Base-by-base conservation (phyloP, 2,113 vertebrate species). In the Colossoma macropomum region DNA sequence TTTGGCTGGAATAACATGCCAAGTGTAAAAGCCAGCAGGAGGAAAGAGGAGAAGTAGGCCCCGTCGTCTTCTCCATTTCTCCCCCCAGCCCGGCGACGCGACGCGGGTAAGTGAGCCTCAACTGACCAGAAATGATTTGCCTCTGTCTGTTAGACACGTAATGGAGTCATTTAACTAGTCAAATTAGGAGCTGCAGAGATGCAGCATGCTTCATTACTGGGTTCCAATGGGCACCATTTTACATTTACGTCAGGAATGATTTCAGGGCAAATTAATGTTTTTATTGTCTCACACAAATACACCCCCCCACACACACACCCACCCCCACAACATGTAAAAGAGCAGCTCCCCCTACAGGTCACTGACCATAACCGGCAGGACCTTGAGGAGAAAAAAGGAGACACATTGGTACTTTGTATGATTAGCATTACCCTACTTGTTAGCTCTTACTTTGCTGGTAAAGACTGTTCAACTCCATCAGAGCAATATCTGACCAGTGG, bases 61-160 rank as follows among this genome's bases (percentile, higher is more conserved):
- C 93, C 92, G 94, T 84, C 80, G 94, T 95, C 94, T 96, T 95
- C 95, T 95, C 95, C 80, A 96, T 96, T 95, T 87, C 95, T 95
- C 94, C 91, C n/a, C 90, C 91, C 87, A 89, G 90, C 91, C 87
- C 90, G 89, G 96, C 95, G 97, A 97, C 95, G 96, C 94, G 97
- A 97, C 95, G 96, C 94, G 97, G 96, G 94, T 99, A 98, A 98
- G 96, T 97, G 96, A 97, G 96, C 96, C 95, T 98, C 97, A 97
- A 99, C 97, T 98, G 98, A 98, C 97, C 97, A 99, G 98, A 98
- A 98, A 98, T 97, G 96, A 98, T 99, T 97, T 96, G 96, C 97
- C 96, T 98, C 97, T 98, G 96, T 97, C 97, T 99, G 97, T 99
- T 98, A 97, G 96, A 97, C 97, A 96, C 97, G 96, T 99, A 99